These are phyloP conservation scores for Isichthys henryi DNA, from an alignment of 2,113 vertebrate genomes.

Conservation along the genomic window DNA sequence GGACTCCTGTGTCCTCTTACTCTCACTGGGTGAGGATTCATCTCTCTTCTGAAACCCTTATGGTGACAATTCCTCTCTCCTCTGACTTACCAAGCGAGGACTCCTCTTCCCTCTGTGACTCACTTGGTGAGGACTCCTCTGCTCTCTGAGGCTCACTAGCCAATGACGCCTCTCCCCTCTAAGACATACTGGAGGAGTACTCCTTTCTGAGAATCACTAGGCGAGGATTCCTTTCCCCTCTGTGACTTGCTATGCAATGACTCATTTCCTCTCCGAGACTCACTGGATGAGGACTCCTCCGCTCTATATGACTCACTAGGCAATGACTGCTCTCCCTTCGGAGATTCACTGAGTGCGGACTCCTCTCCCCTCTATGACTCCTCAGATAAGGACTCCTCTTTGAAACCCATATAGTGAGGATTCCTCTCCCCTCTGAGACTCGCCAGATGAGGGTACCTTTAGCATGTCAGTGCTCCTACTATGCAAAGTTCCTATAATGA, in stretches of 20 bases:
- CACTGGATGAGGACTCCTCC: neutral
- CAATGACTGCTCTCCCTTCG: neutral
- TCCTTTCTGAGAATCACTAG: neutral
- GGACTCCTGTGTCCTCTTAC: neutral
- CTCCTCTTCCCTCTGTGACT: neutral
- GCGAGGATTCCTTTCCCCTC: neutral
- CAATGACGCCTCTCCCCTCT: neutral
- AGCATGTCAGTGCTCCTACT: neutral
- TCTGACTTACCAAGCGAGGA: neutral
- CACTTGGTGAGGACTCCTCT: neutral
- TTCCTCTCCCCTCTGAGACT: neutral
- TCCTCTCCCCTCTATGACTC: neutral
- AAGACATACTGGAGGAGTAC: neutral
- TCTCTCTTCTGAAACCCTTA: neutral
- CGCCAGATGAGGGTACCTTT: neutral
- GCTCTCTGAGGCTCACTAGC: neutral
- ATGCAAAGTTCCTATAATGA: neutral
- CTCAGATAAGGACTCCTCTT: neutral
- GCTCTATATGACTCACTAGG: neutral
- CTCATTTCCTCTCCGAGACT: neutral
- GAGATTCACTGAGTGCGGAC: neutral
- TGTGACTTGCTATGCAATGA: neutral
- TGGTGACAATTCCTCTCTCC: neutral
- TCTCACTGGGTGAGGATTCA: neutral
- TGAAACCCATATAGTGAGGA: neutral